These are phyloP conservation scores for Apis dorsata DNA, from an alignment of 1,140 invertebrate species.

Conservation along the genomic window DNA sequence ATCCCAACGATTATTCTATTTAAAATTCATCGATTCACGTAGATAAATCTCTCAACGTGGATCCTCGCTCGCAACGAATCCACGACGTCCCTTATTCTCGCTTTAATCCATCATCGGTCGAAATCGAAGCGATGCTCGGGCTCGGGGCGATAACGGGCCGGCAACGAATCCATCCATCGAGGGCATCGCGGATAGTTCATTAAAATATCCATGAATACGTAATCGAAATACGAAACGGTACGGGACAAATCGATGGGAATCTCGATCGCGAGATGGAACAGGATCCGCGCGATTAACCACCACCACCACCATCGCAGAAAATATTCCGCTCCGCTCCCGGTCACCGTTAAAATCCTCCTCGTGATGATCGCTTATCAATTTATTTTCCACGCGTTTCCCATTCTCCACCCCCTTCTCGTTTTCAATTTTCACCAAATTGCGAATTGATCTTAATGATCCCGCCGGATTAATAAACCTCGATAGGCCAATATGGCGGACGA, in stretches of 20 bases:
- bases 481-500: conserved; percentile 75
- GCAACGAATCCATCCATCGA: not conserved
- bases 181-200: conserved; percentile 42
- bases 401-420: conserved; percentile 7
- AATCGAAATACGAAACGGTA: conserved; percentile 13
- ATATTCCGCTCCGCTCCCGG: conserved; percentile 38
- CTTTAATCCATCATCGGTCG: conserved; percentile 32
- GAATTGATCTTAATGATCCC: conserved; percentile 58
- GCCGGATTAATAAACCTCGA: conserved; percentile 72
- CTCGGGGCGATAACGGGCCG: conserved; percentile 38
- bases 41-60: not conserved
- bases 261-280: conserved; percentile 22
- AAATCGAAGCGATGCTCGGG: conserved; percentile 21
- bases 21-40: not conserved
- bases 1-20: too few species aligned
- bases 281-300: conserved; percentile 32
- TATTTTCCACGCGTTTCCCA: not conserved
- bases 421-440: conserved; percentile 46
- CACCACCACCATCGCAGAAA: not conserved
- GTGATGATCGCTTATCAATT: conserved; percentile 38
- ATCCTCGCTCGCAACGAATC: not conserved
- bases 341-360: conserved; percentile 6
- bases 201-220: conserved; percentile 52
- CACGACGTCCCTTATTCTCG: not conserved
- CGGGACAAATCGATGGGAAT: conserved; percentile 11